phyloP scores from a whole-genome alignment of 2,888 invertebrate species.

The Cacoxenus indagator region DNA sequence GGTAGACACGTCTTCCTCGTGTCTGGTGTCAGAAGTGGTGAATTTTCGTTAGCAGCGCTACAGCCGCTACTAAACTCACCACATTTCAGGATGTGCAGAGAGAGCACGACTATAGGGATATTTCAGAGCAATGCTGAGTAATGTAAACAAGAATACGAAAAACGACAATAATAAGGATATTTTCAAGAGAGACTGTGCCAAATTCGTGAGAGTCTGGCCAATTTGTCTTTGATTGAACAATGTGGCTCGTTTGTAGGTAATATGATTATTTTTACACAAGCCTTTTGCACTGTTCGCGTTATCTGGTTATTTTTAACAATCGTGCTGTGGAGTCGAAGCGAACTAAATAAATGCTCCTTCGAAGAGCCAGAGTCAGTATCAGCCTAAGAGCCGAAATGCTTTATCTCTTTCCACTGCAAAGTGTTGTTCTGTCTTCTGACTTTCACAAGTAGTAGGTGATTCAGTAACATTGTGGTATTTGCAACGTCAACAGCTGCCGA shows the following conservation, averaged over 20 bases:
- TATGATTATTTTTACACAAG: slow-evolving; percentile 15
- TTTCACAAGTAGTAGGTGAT: too few species aligned
- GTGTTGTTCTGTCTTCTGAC: too few species aligned
- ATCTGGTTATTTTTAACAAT: not conserved
- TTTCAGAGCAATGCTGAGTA: not conserved
- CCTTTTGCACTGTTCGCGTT: not conserved
- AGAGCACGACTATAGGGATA: too few species aligned
- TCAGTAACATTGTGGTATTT: not conserved
- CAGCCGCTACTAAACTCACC: too few species aligned
- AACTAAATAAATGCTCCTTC: too few species aligned
- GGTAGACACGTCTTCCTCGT: too few species aligned
- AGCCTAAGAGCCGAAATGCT: too few species aligned
- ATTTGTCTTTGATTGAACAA: slow-evolving; percentile 21
- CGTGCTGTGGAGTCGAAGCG: not conserved
- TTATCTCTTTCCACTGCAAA: too few species aligned
- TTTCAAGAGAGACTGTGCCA: not conserved
- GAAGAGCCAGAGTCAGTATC: too few species aligned
- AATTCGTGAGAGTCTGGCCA: not conserved
- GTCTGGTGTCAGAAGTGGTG: too few species aligned
- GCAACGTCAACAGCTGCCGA: not conserved
- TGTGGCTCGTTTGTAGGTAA: slow-evolving; percentile 18
- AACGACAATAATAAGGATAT: not conserved
- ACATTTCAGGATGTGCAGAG: too few species aligned
- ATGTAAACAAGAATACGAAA: not conserved
- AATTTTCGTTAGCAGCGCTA: too few species aligned